phyloP scores from a whole-genome alignment of 37 sponge, comb jelly and placozoan species.

The Eunapius fragilis region DNA sequence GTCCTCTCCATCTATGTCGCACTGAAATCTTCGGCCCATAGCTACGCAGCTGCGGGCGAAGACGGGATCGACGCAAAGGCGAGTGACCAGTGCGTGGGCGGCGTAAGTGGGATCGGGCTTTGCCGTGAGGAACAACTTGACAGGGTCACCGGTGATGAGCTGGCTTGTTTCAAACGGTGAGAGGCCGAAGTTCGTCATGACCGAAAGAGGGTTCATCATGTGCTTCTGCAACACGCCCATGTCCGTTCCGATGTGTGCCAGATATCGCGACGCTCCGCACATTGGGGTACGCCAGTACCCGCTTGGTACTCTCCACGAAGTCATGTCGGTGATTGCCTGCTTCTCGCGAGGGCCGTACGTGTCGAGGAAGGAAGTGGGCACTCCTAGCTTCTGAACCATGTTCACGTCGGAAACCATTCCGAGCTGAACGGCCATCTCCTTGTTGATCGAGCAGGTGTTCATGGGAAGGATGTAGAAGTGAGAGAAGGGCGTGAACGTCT shows the following conservation, averaged over 20 bases:
- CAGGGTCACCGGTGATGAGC: background rate
- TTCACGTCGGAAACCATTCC: background rate
- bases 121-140: background rate
- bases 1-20: background rate
- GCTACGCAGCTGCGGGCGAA: background rate
- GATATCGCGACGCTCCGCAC: background rate
- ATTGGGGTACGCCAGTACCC: background rate
- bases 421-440: background rate
- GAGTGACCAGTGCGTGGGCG: background rate
- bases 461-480: background rate
- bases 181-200: background rate
- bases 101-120: background rate
- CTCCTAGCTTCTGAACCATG: background rate
- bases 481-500: background rate
- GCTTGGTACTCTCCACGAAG: background rate
- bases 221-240: background rate
- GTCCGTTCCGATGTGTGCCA: background rate
- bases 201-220: background rate
- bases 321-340: background rate
- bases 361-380: background rate
- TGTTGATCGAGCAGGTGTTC: background rate
- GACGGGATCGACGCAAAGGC: background rate
- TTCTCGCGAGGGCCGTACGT: background rate
- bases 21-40: background rate
- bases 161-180: background rate